Evolutionary conservation across 37 sponge, comb jelly and placozoan species (phyloP).

Genomic region (Ephydatia muelleri): DNA sequence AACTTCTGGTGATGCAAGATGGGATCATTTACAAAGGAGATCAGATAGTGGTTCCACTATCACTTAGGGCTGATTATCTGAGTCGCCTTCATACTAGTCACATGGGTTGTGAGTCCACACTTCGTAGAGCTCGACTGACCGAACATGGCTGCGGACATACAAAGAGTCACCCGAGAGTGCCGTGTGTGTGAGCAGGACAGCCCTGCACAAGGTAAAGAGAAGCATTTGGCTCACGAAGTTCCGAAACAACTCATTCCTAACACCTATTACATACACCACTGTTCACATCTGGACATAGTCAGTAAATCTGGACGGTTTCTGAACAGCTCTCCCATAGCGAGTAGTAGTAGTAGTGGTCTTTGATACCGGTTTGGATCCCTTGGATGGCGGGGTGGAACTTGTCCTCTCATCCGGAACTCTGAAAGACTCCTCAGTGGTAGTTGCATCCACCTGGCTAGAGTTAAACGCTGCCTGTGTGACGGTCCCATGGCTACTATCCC

Average conservation of each 20-base stretch:
- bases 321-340: conserved; percentile 1
- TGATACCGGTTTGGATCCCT: not conserved
- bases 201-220: conserved; percentile 31
- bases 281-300: not conserved
- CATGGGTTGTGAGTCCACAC: conserved; percentile 1
- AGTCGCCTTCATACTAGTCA: not conserved
- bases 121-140: conserved; percentile 23
- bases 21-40: conserved; percentile 1
- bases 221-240: conserved; percentile 8
- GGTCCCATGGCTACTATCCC: not conserved
- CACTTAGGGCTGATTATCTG: not conserved
- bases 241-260: conserved; percentile 4
- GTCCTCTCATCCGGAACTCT: not conserved
- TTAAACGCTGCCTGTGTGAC: not conserved
- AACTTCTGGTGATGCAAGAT: conserved; percentile 1
- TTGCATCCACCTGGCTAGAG: conserved; percentile 1
- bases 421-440: not conserved
- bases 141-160: conserved; percentile 17
- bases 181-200: conserved; percentile 7
- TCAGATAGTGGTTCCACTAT: conserved; percentile 1
- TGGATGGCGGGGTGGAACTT: not conserved
- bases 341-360: conserved; percentile 1
- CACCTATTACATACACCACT: conserved; percentile 1
- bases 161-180: conserved; percentile 13
- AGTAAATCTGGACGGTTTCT: not conserved